These are phyloP conservation scores for Nudaria mundana DNA, from an alignment of 2,888 invertebrate species.

Conservation along the genomic window DNA sequence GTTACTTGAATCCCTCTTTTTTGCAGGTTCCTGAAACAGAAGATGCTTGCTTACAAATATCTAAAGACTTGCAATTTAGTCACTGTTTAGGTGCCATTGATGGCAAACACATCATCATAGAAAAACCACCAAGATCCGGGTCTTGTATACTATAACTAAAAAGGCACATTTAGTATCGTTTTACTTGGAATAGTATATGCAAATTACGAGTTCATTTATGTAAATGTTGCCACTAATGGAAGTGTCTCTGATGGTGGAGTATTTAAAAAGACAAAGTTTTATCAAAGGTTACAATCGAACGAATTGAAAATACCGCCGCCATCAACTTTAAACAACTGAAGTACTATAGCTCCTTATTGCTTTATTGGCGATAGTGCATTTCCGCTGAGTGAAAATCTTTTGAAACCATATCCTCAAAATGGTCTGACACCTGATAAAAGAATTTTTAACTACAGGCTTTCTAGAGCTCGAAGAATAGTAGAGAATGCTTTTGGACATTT, in stretches of 20 bases:
- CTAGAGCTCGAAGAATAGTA: neutral
- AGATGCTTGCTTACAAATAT: conserved; percentile 15
- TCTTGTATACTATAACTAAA: conserved; percentile 27
- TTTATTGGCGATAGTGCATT: neutral
- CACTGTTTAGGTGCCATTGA: conserved; percentile 23
- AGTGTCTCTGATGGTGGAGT: conserved; percentile 1
- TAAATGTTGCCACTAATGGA: conserved; percentile 11
- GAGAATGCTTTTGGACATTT: too few relatives aligned
- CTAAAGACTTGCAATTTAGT: conserved; percentile 17
- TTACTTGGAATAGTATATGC: conserved; percentile 22
- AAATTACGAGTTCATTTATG: conserved; percentile 22
- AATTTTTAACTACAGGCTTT: neutral
- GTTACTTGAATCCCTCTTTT: conserved; percentile 5
- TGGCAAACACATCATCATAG: conserved; percentile 28
- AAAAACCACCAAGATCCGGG: conserved; percentile 21
- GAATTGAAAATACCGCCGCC: neutral
- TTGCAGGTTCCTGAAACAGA: conserved; percentile 15
- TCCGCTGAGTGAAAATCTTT: neutral
- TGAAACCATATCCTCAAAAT: neutral
- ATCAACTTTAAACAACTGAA: neutral
- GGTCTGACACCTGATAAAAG: neutral
- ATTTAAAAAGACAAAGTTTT: neutral
- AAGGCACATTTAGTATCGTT: conserved; percentile 24
- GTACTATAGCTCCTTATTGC: neutral
- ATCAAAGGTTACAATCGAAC: neutral